Evolutionary conservation across 1,140 invertebrate species (phyloP), one percentile per base, ranked within the genome.

Genomic region (Venustaconcha ellipsiformis): DNA sequence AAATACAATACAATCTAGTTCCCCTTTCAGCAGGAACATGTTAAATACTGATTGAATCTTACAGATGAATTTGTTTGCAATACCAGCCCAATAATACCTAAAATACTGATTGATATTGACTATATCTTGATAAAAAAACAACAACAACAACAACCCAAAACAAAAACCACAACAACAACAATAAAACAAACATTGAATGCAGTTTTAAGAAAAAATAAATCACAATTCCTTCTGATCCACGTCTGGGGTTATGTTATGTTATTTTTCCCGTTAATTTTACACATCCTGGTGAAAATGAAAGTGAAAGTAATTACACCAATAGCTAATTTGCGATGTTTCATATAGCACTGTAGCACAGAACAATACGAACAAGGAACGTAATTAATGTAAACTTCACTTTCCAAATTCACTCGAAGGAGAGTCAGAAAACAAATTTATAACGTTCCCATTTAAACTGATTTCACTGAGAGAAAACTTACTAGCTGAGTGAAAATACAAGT

Each of bases 221-320:
- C 75, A 65, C n/a, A 48, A 68, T 76, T 79, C 70, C n/a, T 64
- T 20, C 57, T 23, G 13, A 17, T 20, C 14, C 20, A 79, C 78
- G 14, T 59, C 57, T 74, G 73, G 72, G 74, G 37, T 8, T 72
- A 75, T 30, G 20, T 18, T 48, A 11, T 58, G 37, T 8, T 72
- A 79, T 30, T 14, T 18, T 48, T 17, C 37, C 30, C 14, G 18
- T 60, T 60, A 59, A 11, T 11, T 17, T 69, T 56, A 69, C 26
- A 57, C 30, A 70, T 1, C n/a, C 12, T 15, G 18, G 62, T 63
- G 17, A 68, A 68, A 17, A 23, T 37, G 26, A 6, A 55, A 68
- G 13, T 6, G 18, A 14, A 6, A 62, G 18, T 30, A 30, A 30
- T 30, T 30, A 30, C 26, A 30, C 1, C 26, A 30, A 30, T 2